Evolutionary conservation across 1,140 invertebrate species (phyloP).

Genomic region (Drosophila mayri): DNA sequence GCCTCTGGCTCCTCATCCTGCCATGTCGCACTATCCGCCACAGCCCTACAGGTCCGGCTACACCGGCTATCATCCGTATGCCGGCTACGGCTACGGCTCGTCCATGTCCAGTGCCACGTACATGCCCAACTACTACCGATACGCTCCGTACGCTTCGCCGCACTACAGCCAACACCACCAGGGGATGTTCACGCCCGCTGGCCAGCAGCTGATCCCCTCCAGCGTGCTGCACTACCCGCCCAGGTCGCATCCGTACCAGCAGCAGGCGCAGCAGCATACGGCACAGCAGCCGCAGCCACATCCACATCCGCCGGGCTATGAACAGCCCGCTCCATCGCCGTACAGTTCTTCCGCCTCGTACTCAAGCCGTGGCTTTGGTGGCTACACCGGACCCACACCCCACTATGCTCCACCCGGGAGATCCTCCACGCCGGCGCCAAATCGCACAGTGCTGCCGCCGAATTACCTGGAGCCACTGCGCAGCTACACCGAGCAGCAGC

Average conservation of each 20-base stretch:
- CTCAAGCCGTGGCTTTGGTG: conserved; percentile 53
- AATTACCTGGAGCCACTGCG: conserved; percentile 66
- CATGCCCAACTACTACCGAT: conserved; percentile 73
- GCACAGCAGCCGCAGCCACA: conserved; percentile 27
- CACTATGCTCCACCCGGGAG: conserved; percentile 63
- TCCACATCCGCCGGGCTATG: conserved; percentile 44
- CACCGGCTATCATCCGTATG: conserved; percentile 56
- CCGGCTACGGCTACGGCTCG: conserved; percentile 61
- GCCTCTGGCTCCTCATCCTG: conserved; percentile 45
- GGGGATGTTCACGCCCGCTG: conserved; percentile 73
- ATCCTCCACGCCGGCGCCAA: conserved; percentile 68
- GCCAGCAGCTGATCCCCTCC: conserved; percentile 73
- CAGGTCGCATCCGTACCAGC: conserved; percentile 32
- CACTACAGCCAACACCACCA: conserved; percentile 67
- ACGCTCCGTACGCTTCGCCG: conserved; percentile 72
- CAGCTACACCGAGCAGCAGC: conserved; percentile 43
- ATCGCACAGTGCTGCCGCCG: conserved; percentile 71
- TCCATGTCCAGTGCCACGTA: conserved; percentile 38
- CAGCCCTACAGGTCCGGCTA: conserved; percentile 57
- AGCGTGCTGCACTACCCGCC: conserved; percentile 73
- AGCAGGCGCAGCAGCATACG: conserved; percentile 14
- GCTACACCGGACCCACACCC: conserved; percentile 45
- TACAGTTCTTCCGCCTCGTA: conserved; percentile 61
- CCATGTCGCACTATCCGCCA: conserved; percentile 66
- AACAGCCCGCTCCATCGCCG: conserved; percentile 56